phyloP scores from a whole-genome alignment of 2,797 vertebrate species.

The Danio choprae region DNA sequence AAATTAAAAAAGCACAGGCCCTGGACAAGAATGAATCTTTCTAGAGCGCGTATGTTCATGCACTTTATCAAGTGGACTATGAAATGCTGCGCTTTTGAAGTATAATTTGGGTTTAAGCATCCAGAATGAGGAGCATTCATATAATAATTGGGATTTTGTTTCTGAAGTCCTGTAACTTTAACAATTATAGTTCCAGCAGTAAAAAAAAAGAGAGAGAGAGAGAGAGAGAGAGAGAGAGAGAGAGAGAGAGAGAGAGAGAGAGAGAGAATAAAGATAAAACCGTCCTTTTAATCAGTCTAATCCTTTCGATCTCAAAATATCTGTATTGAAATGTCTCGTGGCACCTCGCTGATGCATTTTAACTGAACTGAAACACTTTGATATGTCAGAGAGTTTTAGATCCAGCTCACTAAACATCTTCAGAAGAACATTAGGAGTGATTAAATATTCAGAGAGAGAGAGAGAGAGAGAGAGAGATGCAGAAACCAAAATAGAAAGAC shows the following conservation, averaged over 20 bases:
- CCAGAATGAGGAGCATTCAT: background rate
- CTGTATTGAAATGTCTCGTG: background rate
- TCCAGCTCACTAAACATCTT: conserved; percentile 13
- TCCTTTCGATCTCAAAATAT: conserved; percentile 12
- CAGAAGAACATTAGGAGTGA: conserved; percentile 37
- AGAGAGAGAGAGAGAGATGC: background rate
- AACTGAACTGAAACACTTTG: conserved; percentile 18
- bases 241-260: too few species aligned
- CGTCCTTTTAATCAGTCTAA: conserved; percentile 4
- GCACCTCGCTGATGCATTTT: conserved; percentile 5
- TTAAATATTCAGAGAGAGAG: conserved; percentile 39
- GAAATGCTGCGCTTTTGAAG: background rate
- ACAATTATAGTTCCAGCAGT: background rate
- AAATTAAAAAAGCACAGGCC: too few species aligned
- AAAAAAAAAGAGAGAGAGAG: background rate
- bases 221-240: background rate
- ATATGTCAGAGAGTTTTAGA: conserved; percentile 16
- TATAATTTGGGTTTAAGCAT: background rate
- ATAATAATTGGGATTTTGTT: conserved; percentile 14
- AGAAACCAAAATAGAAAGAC: background rate
- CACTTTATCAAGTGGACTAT: too few species aligned
- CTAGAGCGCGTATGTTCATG: background rate
- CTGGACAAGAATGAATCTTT: background rate
- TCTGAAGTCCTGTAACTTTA: background rate
- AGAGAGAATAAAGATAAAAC: background rate